phyloP scores from a whole-genome alignment of 2,113 vertebrate species.

The Alligator sinensis region DNA sequence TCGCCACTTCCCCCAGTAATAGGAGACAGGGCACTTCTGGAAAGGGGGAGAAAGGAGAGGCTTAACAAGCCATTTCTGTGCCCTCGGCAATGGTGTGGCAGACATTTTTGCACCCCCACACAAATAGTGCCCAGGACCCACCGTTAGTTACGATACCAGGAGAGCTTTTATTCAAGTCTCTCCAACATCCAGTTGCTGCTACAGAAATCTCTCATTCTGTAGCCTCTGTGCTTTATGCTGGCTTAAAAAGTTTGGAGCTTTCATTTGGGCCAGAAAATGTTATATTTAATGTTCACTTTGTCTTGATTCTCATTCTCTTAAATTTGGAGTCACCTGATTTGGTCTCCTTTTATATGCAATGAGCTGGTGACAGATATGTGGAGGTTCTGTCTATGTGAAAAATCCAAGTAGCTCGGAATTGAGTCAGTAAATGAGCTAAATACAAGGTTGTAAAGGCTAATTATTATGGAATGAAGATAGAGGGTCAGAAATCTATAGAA shows the following conservation, averaged over 20 bases:
- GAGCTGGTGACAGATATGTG: no score
- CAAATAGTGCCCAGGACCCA: no score
- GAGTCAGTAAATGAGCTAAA: neutral
- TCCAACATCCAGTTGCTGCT: no score
- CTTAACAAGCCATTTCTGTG: no score
- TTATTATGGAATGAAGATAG: slow-evolving; percentile 80
- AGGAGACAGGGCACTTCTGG: neutral
- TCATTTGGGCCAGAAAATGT: neutral
- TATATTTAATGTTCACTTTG: neutral
- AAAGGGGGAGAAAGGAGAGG: neutral
- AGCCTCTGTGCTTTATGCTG: no score
- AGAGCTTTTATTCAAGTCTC: no score
- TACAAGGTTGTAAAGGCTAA: neutral
- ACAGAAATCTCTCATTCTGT: no score
- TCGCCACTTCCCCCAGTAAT: neutral
- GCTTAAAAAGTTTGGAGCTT: neutral
- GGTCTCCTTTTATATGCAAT: neutral
- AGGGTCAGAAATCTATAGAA: slow-evolving; percentile 80
- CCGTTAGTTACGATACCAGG: no score
- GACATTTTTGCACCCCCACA: no score
- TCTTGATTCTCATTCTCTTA: neutral
- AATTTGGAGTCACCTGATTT: neutral
- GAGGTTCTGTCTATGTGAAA: neutral
- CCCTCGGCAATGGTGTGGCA: no score
- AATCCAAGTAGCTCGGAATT: neutral